phyloP scores from a whole-genome alignment of 2,888 invertebrate genomes.

The Parnassius apollo region DNA sequence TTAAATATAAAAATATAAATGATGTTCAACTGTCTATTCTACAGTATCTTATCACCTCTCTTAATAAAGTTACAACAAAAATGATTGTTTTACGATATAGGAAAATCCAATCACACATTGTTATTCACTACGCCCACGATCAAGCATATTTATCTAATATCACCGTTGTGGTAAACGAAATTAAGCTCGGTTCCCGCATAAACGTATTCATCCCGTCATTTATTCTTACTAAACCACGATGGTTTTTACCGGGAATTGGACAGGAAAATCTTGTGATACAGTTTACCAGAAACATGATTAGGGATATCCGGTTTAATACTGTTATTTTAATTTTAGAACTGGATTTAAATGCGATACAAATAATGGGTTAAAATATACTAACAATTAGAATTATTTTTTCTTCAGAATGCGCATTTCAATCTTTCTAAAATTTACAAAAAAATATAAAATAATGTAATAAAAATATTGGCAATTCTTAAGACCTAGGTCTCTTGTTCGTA shows the following conservation, averaged over 20 bases:
- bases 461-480: no score
- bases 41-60: no score
- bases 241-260: conserved; percentile 33
- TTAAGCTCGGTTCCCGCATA: background rate
- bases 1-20: no score
- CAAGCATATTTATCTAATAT: background rate
- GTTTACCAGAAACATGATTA: conserved; percentile 28
- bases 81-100: no score
- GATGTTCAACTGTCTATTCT: no score
- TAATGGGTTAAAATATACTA: background rate
- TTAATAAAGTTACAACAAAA: no score
- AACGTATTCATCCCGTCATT: conserved; percentile 20
- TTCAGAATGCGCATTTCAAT: no score
- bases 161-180: background rate
- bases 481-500: conserved; percentile 44
- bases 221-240: conserved; percentile 29
- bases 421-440: no score
- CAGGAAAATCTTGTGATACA: conserved; percentile 39
- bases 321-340: background rate
- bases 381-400: no score
- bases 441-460: no score
- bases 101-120: background rate
- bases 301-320: conserved; percentile 11
- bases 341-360: background rate
- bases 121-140: background rate